phyloP scores from a whole-genome alignment of 2,888 invertebrate genomes.

The Laothoe populi region DNA sequence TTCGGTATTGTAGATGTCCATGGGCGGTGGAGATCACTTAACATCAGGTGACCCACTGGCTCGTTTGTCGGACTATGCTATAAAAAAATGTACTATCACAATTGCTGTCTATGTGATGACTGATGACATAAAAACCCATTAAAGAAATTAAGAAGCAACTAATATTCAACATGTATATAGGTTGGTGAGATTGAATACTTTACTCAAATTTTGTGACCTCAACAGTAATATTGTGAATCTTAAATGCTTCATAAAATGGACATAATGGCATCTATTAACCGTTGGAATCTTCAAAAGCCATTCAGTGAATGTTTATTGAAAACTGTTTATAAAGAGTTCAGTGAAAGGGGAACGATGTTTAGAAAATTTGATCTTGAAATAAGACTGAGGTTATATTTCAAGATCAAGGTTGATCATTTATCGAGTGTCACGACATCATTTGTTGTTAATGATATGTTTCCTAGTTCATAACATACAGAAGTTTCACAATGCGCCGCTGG shows the following conservation, averaged over 20 bases:
- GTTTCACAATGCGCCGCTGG: background rate
- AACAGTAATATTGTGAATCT: slow-evolving; percentile 31
- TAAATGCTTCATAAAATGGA: slow-evolving; percentile 30
- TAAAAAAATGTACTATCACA: too few species aligned
- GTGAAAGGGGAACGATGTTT: slow-evolving; percentile 19
- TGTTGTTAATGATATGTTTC: background rate
- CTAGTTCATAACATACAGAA: background rate
- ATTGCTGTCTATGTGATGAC: too few species aligned
- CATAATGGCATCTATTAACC: slow-evolving; percentile 15
- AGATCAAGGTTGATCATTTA: slow-evolving; percentile 16
- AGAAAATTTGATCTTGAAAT: background rate
- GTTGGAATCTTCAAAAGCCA: slow-evolving; percentile 15
- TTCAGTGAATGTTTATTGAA: slow-evolving; percentile 23
- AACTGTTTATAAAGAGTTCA: slow-evolving; percentile 17
- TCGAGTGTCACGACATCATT: background rate
- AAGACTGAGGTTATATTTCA: slow-evolving; percentile 8
- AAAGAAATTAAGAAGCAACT: too few species aligned
- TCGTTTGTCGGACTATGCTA: too few species aligned
- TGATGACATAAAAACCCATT: too few species aligned
- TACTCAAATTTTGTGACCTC: slow-evolving; percentile 35
- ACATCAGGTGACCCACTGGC: too few species aligned
- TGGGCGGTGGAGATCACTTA: too few species aligned
- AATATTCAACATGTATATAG: too few species aligned
- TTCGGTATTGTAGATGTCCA: too few species aligned
- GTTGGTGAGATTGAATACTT: too few species aligned